A percentile compares a stretch with the other conserved stretches of the same genome.
Conservation (phyloP, 1,140 invertebrate genomes). For the Diorhabda carinulata region DNA sequence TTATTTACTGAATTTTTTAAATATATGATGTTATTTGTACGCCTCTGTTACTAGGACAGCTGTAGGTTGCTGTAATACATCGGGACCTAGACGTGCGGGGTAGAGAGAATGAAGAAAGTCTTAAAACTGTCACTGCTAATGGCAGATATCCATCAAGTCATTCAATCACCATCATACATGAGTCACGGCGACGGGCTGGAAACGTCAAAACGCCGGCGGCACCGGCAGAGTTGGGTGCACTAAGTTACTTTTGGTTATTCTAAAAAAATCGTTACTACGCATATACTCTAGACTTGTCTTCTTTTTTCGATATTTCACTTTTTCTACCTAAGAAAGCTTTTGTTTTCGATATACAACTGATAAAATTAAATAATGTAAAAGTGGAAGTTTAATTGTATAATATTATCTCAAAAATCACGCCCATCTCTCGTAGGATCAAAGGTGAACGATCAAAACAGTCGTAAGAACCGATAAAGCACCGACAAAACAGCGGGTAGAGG, state of each 20-base stretch:
- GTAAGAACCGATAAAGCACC: not conserved
- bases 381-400: too few species aligned
- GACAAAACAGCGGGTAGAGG: slow-evolving; percentile 3
- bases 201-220: slow-evolving; percentile 4
- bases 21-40: not conserved
- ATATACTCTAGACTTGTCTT: too few species aligned
- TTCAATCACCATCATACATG: slow-evolving; percentile 47
- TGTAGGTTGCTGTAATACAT: slow-evolving; percentile 29
- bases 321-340: too few species aligned
- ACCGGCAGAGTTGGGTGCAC: not conserved
- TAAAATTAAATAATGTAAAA: too few species aligned
- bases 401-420: too few species aligned
- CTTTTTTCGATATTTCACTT: too few species aligned
- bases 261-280: too few species aligned
- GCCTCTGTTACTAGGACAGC: slow-evolving; percentile 8
- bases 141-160: slow-evolving; percentile 48
- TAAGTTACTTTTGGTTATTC: not conserved
- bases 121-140: slow-evolving; percentile 49
- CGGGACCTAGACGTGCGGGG: slow-evolving; percentile 32
- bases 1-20: too few species aligned
- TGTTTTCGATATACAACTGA: too few species aligned
- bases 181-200: slow-evolving; percentile 31
- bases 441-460: slow-evolving; percentile 15
- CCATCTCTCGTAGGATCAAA: not conserved
- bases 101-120: slow-evolving; percentile 33